Base-by-base conservation (phyloP, 2,888 invertebrate genomes). In the Andrena marginata region DNA sequence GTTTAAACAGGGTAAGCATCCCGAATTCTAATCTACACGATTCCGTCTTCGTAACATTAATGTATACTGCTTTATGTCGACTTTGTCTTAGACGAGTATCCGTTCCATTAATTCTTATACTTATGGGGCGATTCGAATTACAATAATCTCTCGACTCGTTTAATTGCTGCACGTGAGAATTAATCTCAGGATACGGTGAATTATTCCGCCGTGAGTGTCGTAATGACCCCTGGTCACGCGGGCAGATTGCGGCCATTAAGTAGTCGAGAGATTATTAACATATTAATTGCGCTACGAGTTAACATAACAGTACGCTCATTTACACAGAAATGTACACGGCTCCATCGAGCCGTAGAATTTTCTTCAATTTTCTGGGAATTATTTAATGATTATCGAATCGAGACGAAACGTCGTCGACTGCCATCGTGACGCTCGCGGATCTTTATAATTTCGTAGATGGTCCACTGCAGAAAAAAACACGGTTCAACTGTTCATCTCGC, bases 1-100 rank as follows among this genome's bases (percentile, higher is more conserved):
- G 35, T 56, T 78, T 72, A 54, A 60, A 71, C 35, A 62, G 33
- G 68, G 63, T 49, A 68, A 78, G 78, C 72, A 64, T 31, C 67
- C 49, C 62, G 67, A 64, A 51, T 78, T 29, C 72, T 78, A 78
- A 69, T 69, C 72, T 80, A 72, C 51, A 49, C 63, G 42, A 29
- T 48, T 76, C 31, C 0, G 29, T 67, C 71, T 20, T 73, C 20
- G 26, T 13, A 49, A 31, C 42, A 13, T 33, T 20, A 20, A 65
- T 69, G 54, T 42, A n/a, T 71, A 20, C 33, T 33, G 51, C 2
- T 59, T 65, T 23, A 31, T 49, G 31, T 31, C 65, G 16, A 20
- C 31, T 68, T 23, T 8, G 51, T 20, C 51, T n/a, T 51, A 20
- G 51, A 51, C 42, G 13, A 16, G 16, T 51, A 51, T 51, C 20